Evolutionary conservation across 1,140 invertebrate species (phyloP).

Genomic region (Megalonaias nervosa): DNA sequence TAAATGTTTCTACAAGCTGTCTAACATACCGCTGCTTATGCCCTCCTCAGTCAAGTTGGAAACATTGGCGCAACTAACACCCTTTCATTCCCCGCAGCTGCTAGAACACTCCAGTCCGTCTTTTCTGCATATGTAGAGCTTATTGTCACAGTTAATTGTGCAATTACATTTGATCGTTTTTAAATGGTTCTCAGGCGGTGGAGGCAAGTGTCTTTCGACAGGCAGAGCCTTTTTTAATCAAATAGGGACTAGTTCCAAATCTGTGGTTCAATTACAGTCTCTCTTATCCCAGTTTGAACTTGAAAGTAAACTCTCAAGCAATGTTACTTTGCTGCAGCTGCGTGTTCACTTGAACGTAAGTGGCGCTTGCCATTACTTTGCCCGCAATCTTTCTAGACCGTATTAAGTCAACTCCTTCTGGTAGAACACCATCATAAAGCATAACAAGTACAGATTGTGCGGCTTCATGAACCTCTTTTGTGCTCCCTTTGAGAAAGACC

Average conservation of each 20-base stretch:
- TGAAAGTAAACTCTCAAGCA: constrained; percentile 12
- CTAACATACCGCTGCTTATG: no score
- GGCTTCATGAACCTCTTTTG: neutral
- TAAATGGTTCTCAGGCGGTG: constrained; percentile 32
- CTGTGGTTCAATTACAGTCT: constrained; percentile 4
- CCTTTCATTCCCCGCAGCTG: constrained; percentile 34
- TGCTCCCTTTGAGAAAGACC: neutral
- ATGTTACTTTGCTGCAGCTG: constrained; percentile 19
- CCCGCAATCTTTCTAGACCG: neutral
- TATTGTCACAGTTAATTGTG: constrained; percentile 38
- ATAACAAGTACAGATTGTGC: neutral
- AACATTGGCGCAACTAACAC: constrained; percentile 3
- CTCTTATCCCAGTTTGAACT: constrained; percentile 15
- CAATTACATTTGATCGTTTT: constrained; percentile 41
- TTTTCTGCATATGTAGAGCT: constrained; percentile 36
- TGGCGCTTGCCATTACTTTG: constrained; percentile 4
- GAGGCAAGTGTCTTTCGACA: constrained; percentile 22
- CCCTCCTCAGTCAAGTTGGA: no score
- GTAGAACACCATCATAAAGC: constrained; percentile 3
- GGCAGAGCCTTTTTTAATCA: neutral
- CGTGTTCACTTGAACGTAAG: constrained; percentile 3
- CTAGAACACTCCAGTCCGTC: constrained; percentile 30
- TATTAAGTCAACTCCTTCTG: neutral
- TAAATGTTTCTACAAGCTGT: no score
- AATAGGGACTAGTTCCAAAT: constrained; percentile 18